Evolutionary conservation across 1,140 invertebrate genomes (phyloP).

Genomic region (Chlorops oryzae): DNA sequence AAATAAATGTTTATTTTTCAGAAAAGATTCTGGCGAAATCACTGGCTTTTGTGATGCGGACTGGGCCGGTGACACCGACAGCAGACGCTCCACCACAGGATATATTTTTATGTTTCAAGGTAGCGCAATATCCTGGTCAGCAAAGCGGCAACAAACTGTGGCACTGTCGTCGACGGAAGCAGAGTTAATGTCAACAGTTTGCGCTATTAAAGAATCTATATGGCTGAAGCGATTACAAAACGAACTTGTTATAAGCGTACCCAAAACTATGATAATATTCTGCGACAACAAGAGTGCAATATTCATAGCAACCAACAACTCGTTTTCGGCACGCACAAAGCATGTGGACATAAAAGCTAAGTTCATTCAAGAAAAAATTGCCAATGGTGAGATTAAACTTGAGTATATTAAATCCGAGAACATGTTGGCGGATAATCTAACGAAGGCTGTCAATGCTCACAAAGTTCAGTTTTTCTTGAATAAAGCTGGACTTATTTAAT

Average conservation of each 20-base stretch:
- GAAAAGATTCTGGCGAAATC: background rate
- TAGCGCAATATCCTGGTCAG: constrained; percentile 28
- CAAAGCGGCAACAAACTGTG: constrained; percentile 32
- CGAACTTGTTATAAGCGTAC: background rate
- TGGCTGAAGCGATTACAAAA: constrained; percentile 2
- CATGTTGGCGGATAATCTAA: no score
- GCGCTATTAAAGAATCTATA: constrained; percentile 18
- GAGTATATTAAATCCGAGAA: no score
- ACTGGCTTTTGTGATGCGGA: constrained; percentile 20
- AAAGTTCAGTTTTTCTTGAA: no score
- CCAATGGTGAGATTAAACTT: no score
- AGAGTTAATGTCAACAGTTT: constrained; percentile 34
- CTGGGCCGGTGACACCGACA: constrained; percentile 15
- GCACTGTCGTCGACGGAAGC: constrained; percentile 37
- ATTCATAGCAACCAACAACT: constrained; percentile 15
- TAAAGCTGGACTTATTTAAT: no score
- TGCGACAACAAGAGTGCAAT: constrained; percentile 26
- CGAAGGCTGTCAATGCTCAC: no score
- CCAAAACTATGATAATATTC: constrained; percentile 1
- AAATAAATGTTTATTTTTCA: background rate
- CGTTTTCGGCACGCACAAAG: constrained; percentile 16
- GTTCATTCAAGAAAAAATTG: constrained; percentile 22
- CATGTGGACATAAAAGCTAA: constrained; percentile 24
- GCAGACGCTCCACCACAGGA: constrained; percentile 34
- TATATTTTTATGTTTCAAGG: constrained; percentile 27